Percentiles rank a stretch among this genome's conserved stretches.
Conservation (phyloP, 2,797 vertebrate species). For the Clamator glandarius region DNA sequence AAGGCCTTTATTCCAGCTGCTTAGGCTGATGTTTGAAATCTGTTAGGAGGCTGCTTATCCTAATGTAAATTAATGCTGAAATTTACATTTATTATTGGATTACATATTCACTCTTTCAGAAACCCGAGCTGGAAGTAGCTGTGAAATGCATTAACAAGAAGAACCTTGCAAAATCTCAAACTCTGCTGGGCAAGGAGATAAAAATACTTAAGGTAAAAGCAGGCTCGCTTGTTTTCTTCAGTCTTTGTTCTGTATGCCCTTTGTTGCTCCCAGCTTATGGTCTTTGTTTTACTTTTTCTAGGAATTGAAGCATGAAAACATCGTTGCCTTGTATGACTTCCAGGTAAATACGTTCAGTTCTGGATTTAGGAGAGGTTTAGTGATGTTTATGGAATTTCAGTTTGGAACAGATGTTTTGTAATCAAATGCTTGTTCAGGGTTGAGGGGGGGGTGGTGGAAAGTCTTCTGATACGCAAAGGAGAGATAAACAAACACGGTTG, state of each 20-base stretch:
- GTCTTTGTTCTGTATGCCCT: background rate
- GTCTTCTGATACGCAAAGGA: background rate
- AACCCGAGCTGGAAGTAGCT: constrained; percentile 91
- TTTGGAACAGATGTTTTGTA: background rate
- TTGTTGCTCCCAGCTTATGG: constrained; percentile 2
- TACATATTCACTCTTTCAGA: constrained; percentile 79
- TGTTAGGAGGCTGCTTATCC: background rate
- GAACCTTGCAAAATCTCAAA: constrained; percentile 93
- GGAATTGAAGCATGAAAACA: constrained; percentile 98
- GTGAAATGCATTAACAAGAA: constrained; percentile 99
- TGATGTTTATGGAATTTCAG: background rate
- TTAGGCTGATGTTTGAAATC: background rate
- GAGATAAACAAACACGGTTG: background rate
- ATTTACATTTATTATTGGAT: constrained; percentile 23
- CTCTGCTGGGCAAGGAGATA: constrained; percentile 95
- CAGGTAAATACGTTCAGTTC: constrained; percentile 82
- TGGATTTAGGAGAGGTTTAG: background rate
- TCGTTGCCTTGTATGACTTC: constrained; percentile 94
- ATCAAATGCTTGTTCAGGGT: background rate
- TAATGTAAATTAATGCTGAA: background rate
- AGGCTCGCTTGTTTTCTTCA: background rate
- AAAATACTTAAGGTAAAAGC: constrained; percentile 93
- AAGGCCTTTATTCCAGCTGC: background rate
- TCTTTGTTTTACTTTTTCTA: constrained; percentile 66
- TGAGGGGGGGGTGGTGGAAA: too few relatives aligned